These are phyloP conservation scores for Halcyon chelicuti DNA, from an alignment of 2,797 vertebrate species.

Conservation along the genomic window DNA sequence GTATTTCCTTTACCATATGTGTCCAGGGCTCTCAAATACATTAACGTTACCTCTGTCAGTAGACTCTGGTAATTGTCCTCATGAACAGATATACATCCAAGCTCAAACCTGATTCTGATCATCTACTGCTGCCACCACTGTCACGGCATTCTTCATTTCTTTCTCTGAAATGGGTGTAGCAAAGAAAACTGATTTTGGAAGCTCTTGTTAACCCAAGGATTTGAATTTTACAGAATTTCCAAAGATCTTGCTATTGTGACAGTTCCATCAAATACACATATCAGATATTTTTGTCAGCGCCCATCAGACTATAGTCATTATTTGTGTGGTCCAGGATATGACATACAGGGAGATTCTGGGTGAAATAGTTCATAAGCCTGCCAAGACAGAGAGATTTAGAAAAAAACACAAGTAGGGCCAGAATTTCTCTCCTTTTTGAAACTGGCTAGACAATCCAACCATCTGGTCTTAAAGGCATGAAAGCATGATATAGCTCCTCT, in stretches of 20 bases:
- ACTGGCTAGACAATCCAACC: not conserved
- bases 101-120: not conserved
- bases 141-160: not conserved
- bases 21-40: not conserved
- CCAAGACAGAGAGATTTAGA: not conserved
- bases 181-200: not conserved
- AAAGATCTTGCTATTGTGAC: not conserved
- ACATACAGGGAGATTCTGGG: not conserved
- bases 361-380: not conserved
- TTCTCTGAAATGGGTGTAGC: not conserved
- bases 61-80: not conserved
- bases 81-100: not conserved
- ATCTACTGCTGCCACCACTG: not conserved
- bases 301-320: not conserved
- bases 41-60: not conserved
- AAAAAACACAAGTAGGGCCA: not conserved
- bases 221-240: not conserved
- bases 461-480: not conserved
- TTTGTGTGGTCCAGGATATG: not conserved
- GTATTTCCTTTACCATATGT: not conserved
- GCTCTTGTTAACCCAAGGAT: not conserved
- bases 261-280: not conserved
- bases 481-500: not conserved
- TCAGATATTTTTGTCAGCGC: not conserved
- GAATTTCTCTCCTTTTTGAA: not conserved